Base-by-base conservation (phyloP, 2,113 vertebrate genomes). In the Antennarius striatus region DNA sequence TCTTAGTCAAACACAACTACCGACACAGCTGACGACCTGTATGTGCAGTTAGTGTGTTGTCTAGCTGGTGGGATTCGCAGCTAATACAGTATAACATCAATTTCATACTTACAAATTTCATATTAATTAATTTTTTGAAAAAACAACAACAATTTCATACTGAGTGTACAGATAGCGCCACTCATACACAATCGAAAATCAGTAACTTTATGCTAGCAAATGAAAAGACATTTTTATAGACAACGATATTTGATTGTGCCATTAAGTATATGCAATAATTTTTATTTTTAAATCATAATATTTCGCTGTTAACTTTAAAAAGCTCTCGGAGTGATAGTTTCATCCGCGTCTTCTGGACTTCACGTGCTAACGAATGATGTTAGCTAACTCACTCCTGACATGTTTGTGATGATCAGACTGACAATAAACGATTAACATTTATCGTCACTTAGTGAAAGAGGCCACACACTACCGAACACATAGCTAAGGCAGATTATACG, bases 361-460 rank as follows among this genome's bases (percentile, higher is more conserved):
- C 56, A 53, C 50, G 32, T 45, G 43, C 51, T 68, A 36, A 12
- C 6, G 22, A n/a, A 6, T 13, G 10, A 43, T 42, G 59, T 45
- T 56, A 82, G 76, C 78, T 48, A 60, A 77, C 71, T 53, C 47
- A 39, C 49, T 74, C 42, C 5, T 79, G 53, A 63, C 80, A 71
- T 83, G 51, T 84, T 83, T 64, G 62, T 28, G 56, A 73, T 59
- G 5, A 68, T 12, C 51, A 67, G 14, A 3, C 55, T 65, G 71
- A 60, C 63, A 65, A 51, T 42, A 28, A 63, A 56, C 51, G 50
- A 10, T 13, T 29, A 1, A n/a, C 5, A 17, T 68, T 54, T 16
- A 71, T 15, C 47, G 8, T 51, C 17, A 10, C 11, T 14, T 10
- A 15, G 5, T 5, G 5, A 29, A 62, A 36, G 1, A 8, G 4